phyloP scores from a whole-genome alignment of 2,113 vertebrate species.

The Cricetomys ansorgei region DNA sequence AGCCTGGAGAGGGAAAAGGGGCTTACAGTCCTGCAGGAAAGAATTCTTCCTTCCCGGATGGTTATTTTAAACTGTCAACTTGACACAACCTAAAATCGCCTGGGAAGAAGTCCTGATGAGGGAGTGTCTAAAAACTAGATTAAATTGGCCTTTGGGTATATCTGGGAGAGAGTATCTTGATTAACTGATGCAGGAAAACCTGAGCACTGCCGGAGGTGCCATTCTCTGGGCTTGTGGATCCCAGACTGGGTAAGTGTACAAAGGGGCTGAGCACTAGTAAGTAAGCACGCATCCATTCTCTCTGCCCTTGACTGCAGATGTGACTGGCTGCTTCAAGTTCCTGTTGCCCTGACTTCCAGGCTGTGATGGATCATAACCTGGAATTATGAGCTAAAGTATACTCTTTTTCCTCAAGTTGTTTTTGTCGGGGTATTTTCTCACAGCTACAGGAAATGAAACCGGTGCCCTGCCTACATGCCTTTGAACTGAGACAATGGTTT shows the following conservation, averaged over 20 bases:
- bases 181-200: neutral
- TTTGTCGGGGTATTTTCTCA: neutral
- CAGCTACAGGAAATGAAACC: neutral
- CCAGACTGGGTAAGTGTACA: neutral
- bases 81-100: neutral
- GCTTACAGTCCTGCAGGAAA: neutral
- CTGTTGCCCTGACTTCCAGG: accelerated
- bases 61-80: neutral
- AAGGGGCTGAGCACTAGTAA: neutral
- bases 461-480: neutral
- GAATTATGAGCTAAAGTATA: neutral
- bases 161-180: neutral
- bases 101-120: neutral
- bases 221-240: neutral
- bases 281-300: too few relatives aligned
- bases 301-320: neutral
- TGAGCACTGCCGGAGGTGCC: neutral
- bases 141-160: neutral
- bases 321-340: neutral
- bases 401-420: neutral
- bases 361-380: neutral
- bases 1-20: neutral
- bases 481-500: neutral
- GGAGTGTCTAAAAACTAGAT: neutral
- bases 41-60: neutral